Conservation (phyloP, 1,140 invertebrate genomes). For the Paracyclopina nana region DNA sequence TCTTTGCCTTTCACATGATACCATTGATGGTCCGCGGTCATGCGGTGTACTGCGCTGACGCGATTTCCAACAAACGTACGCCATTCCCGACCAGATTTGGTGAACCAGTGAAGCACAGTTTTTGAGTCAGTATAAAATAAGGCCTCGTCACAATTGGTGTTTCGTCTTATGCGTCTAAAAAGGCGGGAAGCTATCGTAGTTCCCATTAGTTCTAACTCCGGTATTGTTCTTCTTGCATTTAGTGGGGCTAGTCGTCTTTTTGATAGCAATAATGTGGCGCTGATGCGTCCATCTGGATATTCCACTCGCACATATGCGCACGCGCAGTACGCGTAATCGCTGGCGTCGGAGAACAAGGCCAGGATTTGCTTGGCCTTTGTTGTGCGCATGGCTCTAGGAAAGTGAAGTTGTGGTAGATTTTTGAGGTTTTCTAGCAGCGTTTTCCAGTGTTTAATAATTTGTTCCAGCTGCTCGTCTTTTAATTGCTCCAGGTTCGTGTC, state of each 20-base stretch:
- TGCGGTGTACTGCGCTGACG: constrained; percentile 20
- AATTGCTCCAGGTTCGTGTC: constrained; percentile 18
- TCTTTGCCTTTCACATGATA: constrained; percentile 17
- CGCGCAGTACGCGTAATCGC: constrained; percentile 21
- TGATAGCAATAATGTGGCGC: constrained; percentile 21
- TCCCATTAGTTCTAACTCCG: constrained; percentile 29
- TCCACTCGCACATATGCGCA: constrained; percentile 21
- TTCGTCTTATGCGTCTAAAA: constrained; percentile 2
- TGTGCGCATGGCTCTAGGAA: constrained; percentile 10
- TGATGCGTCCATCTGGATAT: neutral
- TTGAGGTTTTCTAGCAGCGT: constrained; percentile 10
- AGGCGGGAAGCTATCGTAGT: constrained; percentile 25
- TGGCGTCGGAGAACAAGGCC: constrained; percentile 24
- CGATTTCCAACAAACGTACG: constrained; percentile 19
- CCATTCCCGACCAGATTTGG: constrained; percentile 12
- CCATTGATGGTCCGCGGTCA: constrained; percentile 17
- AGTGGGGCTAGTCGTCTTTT: constrained; percentile 28
- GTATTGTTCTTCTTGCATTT: constrained; percentile 30
- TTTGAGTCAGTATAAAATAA: constrained; percentile 19
- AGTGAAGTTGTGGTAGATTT: neutral
- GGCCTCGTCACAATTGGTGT: constrained; percentile 1
- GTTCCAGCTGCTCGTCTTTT: neutral
- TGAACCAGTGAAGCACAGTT: neutral
- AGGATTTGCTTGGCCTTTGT: constrained; percentile 16
- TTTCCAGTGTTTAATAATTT: constrained; percentile 17